Conservation (phyloP, 1,140 invertebrate species). For the Tetramorium parvispinum region DNA sequence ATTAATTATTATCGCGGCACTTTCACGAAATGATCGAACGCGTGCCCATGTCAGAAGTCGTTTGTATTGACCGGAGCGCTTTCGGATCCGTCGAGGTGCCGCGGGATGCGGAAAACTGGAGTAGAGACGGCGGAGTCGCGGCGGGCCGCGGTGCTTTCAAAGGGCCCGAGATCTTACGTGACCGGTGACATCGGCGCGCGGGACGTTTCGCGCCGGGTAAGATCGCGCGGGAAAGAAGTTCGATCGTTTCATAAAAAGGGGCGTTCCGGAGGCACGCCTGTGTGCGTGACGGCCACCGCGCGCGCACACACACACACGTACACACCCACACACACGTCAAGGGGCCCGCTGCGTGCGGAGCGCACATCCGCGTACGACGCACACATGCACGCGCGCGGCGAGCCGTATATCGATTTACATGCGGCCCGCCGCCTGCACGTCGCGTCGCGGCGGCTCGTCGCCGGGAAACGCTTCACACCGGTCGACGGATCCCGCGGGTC, state of each 20-base stretch:
- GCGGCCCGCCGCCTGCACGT: conserved; percentile 47
- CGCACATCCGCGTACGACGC: background rate
- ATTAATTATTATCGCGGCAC: background rate
- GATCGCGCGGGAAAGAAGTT: conserved; percentile 75
- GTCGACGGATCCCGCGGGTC: background rate
- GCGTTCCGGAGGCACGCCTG: conserved; percentile 59
- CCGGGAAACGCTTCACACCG: background rate
- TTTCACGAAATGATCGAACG: background rate
- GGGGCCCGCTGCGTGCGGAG: background rate
- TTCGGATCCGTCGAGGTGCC: background rate
- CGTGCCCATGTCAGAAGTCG: background rate
- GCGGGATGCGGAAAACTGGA: background rate
- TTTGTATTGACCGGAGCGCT: background rate
- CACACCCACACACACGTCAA: background rate
- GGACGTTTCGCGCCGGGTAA: conserved; percentile 45
- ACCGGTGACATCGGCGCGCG: conserved; percentile 31
- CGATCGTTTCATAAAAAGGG: conserved; percentile 73
- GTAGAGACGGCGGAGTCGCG: background rate
- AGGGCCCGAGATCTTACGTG: background rate
- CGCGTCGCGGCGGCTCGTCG: conserved; percentile 25
- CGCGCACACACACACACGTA: background rate
- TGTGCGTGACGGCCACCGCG: background rate
- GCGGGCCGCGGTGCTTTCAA: background rate
- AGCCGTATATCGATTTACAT: conserved; percentile 73
- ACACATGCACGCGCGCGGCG: background rate